A percentile compares a stretch with the other conserved stretches of the same genome.
phyloP scores from a whole-genome alignment of 2,888 invertebrate species.

The Portevinia maculata region DNA sequence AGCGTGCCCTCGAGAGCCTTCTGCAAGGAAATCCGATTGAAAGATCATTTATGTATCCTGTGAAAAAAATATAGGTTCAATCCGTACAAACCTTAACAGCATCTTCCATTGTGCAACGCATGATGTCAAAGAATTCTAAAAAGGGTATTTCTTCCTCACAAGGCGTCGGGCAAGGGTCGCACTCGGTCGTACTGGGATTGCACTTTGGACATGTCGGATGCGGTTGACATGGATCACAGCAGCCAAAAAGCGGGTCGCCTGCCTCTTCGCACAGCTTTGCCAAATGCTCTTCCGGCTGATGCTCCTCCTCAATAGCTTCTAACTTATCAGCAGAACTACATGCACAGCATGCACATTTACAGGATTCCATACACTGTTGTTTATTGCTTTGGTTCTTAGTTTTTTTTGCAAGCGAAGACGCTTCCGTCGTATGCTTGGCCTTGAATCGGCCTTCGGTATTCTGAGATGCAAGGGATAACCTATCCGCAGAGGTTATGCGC shows the following conservation, averaged over 20 bases:
- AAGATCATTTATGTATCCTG: background rate
- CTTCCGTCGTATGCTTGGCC: background rate
- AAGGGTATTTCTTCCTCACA: constrained; percentile 76
- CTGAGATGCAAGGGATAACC: background rate
- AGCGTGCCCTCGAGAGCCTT: constrained; percentile 71
- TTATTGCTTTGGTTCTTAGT: background rate
- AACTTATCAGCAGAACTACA: constrained; percentile 41
- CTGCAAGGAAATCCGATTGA: constrained; percentile 46
- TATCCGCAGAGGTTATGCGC: background rate
- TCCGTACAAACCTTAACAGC: constrained; percentile 78
- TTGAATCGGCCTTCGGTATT: background rate
- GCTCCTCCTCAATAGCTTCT: constrained; percentile 74
- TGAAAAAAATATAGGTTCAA: no score
- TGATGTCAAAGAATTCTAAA: constrained; percentile 78
- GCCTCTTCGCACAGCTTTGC: background rate
- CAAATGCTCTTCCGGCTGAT: constrained; percentile 18
- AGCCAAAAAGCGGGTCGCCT: constrained; percentile 15
- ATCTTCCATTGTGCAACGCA: constrained; percentile 79
- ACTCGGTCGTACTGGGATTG: background rate
- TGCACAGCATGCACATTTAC: background rate
- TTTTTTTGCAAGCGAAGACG: background rate
- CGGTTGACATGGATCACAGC: constrained; percentile 14
- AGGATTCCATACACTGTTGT: background rate
- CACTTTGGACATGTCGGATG: background rate
- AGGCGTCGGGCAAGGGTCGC: background rate